Evolutionary conservation across 2,113 vertebrate genomes (phyloP).

Genomic region (Apistogramma diplotaenia): DNA sequence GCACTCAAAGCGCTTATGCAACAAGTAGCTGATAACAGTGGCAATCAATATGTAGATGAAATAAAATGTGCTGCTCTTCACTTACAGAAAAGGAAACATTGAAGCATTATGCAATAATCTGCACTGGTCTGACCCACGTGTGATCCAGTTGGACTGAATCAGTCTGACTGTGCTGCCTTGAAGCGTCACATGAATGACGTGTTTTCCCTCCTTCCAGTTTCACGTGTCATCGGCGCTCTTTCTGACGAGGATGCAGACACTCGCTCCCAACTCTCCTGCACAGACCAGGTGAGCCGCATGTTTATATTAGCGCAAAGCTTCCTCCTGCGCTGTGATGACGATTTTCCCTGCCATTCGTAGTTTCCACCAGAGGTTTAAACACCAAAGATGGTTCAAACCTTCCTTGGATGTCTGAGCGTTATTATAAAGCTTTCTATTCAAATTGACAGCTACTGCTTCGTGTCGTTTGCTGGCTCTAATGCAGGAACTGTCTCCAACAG

Average conservation of each 20-base stretch:
- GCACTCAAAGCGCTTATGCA: too few relatives aligned
- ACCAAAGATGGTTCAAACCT: conserved; percentile 55
- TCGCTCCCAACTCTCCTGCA: fast-evolving
- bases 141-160: too few relatives aligned
- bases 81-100: too few relatives aligned
- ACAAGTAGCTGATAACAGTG: too few relatives aligned
- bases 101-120: too few relatives aligned
- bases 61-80: too few relatives aligned
- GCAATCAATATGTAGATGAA: too few relatives aligned
- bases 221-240: fast-evolving
- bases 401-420: conserved; percentile 70
- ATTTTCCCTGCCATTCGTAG: conserved; percentile 17
- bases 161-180: not conserved
- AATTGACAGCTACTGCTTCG: not conserved
- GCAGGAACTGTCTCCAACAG: not conserved
- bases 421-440: too few relatives aligned
- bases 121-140: too few relatives aligned
- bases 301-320: not conserved
- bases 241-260: fast-evolving
- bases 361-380: not conserved
- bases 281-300: fast-evolving
- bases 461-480: not conserved
- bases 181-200: not conserved
- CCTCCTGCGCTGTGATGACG: conserved; percentile 45
- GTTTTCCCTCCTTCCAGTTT: not conserved